A percentile compares a stretch with the other conserved stretches of the same genome.
Conservation (phyloP, 2,888 invertebrate genomes). For the Leucophora obtusa region DNA sequence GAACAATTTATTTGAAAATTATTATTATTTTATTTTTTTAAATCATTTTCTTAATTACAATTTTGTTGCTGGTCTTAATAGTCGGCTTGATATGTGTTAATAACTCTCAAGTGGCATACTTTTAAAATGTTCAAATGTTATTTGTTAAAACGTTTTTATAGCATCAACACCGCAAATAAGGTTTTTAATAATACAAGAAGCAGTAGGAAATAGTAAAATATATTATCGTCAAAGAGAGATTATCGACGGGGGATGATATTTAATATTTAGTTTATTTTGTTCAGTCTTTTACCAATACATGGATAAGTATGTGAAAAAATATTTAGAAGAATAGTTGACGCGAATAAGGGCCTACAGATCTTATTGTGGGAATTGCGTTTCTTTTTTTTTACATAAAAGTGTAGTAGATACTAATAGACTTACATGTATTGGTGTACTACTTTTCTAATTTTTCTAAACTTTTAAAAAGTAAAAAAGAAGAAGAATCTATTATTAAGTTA, state of each 20-base stretch:
- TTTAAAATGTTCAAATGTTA: constrained; percentile 22
- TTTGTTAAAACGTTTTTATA: constrained; percentile 33
- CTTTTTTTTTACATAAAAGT: no score
- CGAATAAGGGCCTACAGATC: no score
- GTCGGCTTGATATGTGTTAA: no score
- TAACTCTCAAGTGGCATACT: constrained; percentile 53
- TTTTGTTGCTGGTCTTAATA: background rate
- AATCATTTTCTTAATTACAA: background rate
- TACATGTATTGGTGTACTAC: no score
- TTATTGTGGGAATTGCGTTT: no score
- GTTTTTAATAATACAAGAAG: constrained; percentile 5
- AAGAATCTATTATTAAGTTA: no score
- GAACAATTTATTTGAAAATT: no score
- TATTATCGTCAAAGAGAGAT: background rate
- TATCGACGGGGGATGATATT: background rate
- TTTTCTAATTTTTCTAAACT: no score
- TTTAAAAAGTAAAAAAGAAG: no score
- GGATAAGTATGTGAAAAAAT: constrained; percentile 8
- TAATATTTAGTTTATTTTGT: constrained; percentile 5
- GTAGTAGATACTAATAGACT: no score
- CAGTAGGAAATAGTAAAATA: constrained; percentile 1
- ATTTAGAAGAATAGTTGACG: constrained; percentile 12
- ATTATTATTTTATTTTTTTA: background rate
- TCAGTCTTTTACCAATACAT: constrained; percentile 15
- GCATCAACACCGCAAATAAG: constrained; percentile 18